Evolutionary conservation across 1,140 invertebrate genomes (phyloP).

Genomic region (Asbolus verrucosus): DNA sequence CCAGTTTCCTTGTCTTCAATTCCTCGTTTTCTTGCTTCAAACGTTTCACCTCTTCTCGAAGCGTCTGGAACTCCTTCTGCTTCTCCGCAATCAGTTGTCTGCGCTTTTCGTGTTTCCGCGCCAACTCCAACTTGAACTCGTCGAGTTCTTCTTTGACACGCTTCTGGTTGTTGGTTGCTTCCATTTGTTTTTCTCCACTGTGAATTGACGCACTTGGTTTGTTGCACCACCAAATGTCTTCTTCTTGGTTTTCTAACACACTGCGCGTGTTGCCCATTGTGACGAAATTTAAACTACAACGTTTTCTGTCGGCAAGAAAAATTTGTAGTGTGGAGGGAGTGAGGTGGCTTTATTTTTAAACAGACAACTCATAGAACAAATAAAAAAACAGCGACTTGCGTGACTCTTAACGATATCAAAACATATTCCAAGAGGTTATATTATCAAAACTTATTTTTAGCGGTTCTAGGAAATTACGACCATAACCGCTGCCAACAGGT

Average conservation of each 20-base stretch:
- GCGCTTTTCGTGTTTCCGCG: slow-evolving; percentile 70
- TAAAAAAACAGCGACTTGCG: slow-evolving; percentile 18
- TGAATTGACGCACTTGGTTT: neutral
- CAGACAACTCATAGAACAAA: slow-evolving; percentile 14
- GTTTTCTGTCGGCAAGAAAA: slow-evolving; percentile 20
- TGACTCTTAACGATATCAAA: slow-evolving; percentile 29
- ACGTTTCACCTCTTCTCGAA: slow-evolving; percentile 68
- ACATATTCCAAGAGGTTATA: slow-evolving; percentile 26
- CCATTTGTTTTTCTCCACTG: neutral
- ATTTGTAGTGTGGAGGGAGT: slow-evolving; percentile 17
- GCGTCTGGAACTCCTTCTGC: slow-evolving; percentile 69
- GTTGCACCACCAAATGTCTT: slow-evolving; percentile 45
- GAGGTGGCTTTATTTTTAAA: slow-evolving; percentile 36
- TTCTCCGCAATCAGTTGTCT: slow-evolving; percentile 70
- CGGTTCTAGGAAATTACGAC: slow-evolving; percentile 10
- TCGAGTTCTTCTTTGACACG: slow-evolving; percentile 62
- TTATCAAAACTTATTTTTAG: slow-evolving; percentile 31
- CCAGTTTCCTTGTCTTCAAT: slow-evolving; percentile 64
- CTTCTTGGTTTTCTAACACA: slow-evolving; percentile 32
- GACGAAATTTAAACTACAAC: neutral
- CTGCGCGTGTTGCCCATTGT: slow-evolving; percentile 44
- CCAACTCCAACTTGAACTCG: slow-evolving; percentile 71
- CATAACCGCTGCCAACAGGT: neutral
- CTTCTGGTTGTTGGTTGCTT: neutral
- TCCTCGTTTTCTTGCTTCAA: slow-evolving; percentile 67